phyloP scores from a whole-genome alignment of 2,888 invertebrate genomes.

The Morpho deidamia region DNA sequence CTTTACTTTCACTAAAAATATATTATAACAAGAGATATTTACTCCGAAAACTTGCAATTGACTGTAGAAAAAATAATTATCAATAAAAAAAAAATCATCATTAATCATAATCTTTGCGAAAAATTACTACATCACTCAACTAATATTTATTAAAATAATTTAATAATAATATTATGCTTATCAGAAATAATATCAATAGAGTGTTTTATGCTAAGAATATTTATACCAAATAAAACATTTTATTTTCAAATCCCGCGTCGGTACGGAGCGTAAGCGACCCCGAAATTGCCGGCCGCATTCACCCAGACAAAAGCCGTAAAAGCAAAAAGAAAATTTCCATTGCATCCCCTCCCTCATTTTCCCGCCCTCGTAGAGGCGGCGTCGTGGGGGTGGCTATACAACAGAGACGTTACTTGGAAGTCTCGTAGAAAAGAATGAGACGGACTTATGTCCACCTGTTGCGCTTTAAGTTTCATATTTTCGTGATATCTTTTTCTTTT shows the following conservation, averaged over 20 bases:
- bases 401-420: slow-evolving; percentile 68
- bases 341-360: slow-evolving; percentile 73
- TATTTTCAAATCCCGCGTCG: slow-evolving; percentile 63
- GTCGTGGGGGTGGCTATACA: slow-evolving; percentile 72
- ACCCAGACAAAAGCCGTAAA: slow-evolving; percentile 77
- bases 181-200: not conserved
- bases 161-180: no score
- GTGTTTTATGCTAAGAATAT: slow-evolving; percentile 9
- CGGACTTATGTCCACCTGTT: slow-evolving; percentile 73
- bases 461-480: slow-evolving; percentile 67
- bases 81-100: no score
- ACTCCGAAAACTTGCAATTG: no score
- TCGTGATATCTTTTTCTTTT: slow-evolving; percentile 69
- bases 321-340: slow-evolving; percentile 76
- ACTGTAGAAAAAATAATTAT: no score
- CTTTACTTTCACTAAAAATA: no score
- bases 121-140: no score
- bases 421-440: slow-evolving; percentile 75
- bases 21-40: no score
- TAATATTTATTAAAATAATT: no score
- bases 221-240: slow-evolving; percentile 43
- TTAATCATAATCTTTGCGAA: no score
- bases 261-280: slow-evolving; percentile 63
- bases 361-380: slow-evolving; percentile 73
- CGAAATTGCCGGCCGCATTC: slow-evolving; percentile 76